A percentile compares a stretch with the other conserved stretches of the same genome.
These are phyloP conservation scores for Camponotus floridanus DNA, from an alignment of 1,140 invertebrate species.

Conservation along the genomic window DNA sequence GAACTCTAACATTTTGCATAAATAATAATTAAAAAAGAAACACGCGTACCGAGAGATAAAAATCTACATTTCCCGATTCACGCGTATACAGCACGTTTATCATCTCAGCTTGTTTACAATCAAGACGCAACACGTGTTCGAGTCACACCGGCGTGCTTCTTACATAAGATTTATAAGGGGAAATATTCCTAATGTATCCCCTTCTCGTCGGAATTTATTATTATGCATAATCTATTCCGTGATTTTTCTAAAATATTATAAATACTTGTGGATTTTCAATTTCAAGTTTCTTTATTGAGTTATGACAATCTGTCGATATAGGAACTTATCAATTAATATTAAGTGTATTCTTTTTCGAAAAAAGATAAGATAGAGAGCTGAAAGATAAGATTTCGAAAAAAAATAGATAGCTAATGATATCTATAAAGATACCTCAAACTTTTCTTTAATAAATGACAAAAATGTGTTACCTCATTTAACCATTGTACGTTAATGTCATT, in stretches of 20 bases:
- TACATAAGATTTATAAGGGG: neutral
- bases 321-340: too few relatives aligned
- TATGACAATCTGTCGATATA: neutral
- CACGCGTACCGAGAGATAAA: too few relatives aligned
- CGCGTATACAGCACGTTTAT: neutral
- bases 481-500: neutral
- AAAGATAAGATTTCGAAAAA: too few relatives aligned
- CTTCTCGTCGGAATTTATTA: neutral
- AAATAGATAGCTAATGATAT: neutral
- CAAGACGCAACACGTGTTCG: neutral
- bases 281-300: neutral
- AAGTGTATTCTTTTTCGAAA: too few relatives aligned
- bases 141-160: neutral
- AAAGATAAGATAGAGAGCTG: too few relatives aligned
- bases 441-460: neutral
- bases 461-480: conserved; percentile 3
- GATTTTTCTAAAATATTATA: neutral
- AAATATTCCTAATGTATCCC: too few relatives aligned
- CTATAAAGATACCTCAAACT: neutral
- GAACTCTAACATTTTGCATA: too few relatives aligned
- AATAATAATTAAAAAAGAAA: too few relatives aligned
- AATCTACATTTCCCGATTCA: neutral
- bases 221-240: neutral
- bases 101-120: neutral
- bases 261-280: neutral